Percentiles rank a stretch among this genome's conserved stretches.
phyloP scores from a whole-genome alignment of 2,888 invertebrate genomes.

The Endotricha flammealis region DNA sequence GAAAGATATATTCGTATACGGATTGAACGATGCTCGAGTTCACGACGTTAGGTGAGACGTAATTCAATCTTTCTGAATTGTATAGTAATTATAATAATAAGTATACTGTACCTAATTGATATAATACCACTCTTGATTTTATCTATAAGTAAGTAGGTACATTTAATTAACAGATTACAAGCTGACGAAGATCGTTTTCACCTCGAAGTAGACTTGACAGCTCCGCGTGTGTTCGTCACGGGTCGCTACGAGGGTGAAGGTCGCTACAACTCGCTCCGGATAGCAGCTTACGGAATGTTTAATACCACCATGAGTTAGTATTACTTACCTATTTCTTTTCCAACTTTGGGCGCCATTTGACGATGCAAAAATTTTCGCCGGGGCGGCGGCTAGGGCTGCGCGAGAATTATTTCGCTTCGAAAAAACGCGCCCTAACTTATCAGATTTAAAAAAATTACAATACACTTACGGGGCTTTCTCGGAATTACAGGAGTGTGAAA shows the following conservation, averaged over 20 bases:
- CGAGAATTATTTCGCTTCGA: no score
- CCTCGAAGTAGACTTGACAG: constrained; percentile 76
- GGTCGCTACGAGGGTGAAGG: constrained; percentile 81
- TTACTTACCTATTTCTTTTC: constrained; percentile 1
- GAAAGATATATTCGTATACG: constrained; percentile 74
- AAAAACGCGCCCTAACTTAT: no score
- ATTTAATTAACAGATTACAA: constrained; percentile 48
- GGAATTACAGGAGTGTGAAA: no score
- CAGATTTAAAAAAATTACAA: no score
- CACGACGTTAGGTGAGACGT: constrained; percentile 70
- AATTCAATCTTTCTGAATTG: no score
- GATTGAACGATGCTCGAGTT: constrained; percentile 72
- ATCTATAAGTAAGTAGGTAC: background rate
- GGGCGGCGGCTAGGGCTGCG: no score
- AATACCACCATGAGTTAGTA: constrained; percentile 80
- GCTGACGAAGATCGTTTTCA: constrained; percentile 77
- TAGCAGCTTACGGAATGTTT: constrained; percentile 79
- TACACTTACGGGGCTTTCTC: no score
- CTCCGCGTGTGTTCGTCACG: constrained; percentile 74
- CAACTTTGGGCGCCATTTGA: no score
- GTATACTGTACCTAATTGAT: background rate
- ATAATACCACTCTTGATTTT: constrained; percentile 2
- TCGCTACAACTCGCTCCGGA: constrained; percentile 76
- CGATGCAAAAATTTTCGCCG: no score
- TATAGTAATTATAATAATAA: no score